Percentiles rank a stretch among this genome's conserved stretches.
These are phyloP conservation scores for Phrynocephalus forsythii DNA, from an alignment of 2,797 vertebrate genomes.

Conservation along the genomic window DNA sequence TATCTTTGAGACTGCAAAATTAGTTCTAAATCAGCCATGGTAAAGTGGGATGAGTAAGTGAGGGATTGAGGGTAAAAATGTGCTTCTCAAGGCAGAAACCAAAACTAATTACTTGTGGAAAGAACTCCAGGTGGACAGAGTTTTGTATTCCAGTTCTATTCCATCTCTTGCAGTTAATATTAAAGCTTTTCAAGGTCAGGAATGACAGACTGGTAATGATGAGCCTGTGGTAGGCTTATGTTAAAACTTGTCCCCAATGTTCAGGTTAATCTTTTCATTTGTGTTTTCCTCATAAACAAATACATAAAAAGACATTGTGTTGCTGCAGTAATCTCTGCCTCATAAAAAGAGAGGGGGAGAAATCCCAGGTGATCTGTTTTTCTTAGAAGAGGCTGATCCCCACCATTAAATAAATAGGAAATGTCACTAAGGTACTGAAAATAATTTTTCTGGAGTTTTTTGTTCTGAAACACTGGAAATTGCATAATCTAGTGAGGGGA, in stretches of 20 bases:
- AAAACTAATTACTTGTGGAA: not conserved
- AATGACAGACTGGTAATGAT: constrained; percentile 51
- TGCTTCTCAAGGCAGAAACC: constrained; percentile 40
- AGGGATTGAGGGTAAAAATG: constrained; percentile 1
- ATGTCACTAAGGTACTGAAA: constrained; percentile 20
- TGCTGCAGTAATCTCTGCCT: constrained; percentile 45
- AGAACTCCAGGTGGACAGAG: not conserved
- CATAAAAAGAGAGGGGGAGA: constrained; percentile 26
- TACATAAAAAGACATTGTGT: constrained; percentile 45
- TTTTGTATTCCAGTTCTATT: constrained; percentile 30
- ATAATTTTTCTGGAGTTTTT: constrained; percentile 7
- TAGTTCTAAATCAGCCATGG: constrained; percentile 25
- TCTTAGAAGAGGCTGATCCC: constrained; percentile 33
- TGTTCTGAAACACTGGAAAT: constrained; percentile 30
- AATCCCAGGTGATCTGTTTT: constrained; percentile 37
- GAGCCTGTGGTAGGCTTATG: constrained; percentile 59
- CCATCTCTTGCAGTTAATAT: constrained; percentile 31
- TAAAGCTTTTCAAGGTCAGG: constrained; percentile 71
- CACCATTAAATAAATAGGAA: constrained; percentile 24
- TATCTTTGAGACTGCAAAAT: constrained; percentile 11
- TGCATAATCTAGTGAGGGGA: not conserved
- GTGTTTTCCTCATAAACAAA: constrained; percentile 45
- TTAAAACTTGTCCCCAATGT: constrained; percentile 55
- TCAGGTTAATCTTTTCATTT: constrained; percentile 68
- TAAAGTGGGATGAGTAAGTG: constrained; percentile 42